These are phyloP conservation scores for Drosophila orosa DNA, from an alignment of 1,140 invertebrate species.

Conservation along the genomic window DNA sequence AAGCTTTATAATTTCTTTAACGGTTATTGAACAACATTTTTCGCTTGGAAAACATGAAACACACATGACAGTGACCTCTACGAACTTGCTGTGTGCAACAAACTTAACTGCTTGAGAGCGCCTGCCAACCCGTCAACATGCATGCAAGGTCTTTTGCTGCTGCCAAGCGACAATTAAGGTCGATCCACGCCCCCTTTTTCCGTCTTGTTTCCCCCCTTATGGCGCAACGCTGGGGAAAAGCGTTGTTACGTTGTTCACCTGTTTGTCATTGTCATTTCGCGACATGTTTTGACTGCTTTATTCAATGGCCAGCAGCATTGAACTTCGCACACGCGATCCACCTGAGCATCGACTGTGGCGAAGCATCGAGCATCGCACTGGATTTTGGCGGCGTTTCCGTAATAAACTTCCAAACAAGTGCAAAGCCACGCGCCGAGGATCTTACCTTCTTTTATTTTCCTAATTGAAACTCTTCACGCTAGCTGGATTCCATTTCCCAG, in stretches of 20 bases:
- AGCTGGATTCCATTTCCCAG: slow-evolving; percentile 25
- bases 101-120: slow-evolving; percentile 30
- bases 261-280: slow-evolving; percentile 68
- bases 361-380: slow-evolving; percentile 6
- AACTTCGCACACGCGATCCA: slow-evolving; percentile 42
- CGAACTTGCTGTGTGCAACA: slow-evolving; percentile 56
- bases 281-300: slow-evolving; percentile 70
- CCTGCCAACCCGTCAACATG: slow-evolving; percentile 56
- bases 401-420: slow-evolving; percentile 33
- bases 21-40: not conserved
- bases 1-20: not conserved
- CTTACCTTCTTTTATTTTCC: not conserved
- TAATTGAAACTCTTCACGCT: slow-evolving; percentile 56
- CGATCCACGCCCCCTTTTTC: slow-evolving; percentile 18
- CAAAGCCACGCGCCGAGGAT: slow-evolving; percentile 39
- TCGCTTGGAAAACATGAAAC: not conserved
- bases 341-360: slow-evolving; percentile 13
- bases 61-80: slow-evolving; percentile 55
- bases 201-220: not conserved
- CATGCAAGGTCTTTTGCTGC: slow-evolving; percentile 55
- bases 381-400: slow-evolving; percentile 24
- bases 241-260: slow-evolving; percentile 24
- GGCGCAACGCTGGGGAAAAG: slow-evolving; percentile 1
- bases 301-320: slow-evolving; percentile 64
- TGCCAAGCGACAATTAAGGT: slow-evolving; percentile 73